Base-by-base conservation (phyloP, 2,113 vertebrate genomes). In the Gymnorhina tibicen region DNA sequence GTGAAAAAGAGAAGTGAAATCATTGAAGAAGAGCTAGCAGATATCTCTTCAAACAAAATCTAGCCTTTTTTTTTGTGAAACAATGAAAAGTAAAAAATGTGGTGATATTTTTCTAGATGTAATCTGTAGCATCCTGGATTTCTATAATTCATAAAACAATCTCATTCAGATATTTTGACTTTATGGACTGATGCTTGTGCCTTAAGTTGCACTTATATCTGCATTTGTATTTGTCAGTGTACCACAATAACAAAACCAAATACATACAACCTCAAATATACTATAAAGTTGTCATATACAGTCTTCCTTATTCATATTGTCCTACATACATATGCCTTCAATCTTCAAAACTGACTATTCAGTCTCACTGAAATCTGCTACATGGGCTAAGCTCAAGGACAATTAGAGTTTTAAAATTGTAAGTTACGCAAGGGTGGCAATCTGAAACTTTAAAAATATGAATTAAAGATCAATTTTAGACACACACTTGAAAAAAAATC, bases 1-100 rank as follows among this genome's bases (percentile, higher is more conserved):
- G 92, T 60, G 92, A 96, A 93, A 96, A 94, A 58, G 55, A 82
- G 47, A 73, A 84, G 39, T 44, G 33, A 92, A 91, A 89, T 87
- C 64, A 86, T 49, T 91, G 68, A 85, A 86, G 69, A 89, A 93
- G 52, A 95, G 52, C 56, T 84, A 87, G 41, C 37, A 87, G 41
- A 78, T 46, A 89, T 73, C 7, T 39, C 63, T 52, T 89, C 30
- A 44, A 74, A 50, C 0, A 14, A 81, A 75, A 32, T 74, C 58
- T 55, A 84, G 68, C n/a, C 41, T 50, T 84, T 95, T 66, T 88
- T 83, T 50, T n/a, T n/a, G n/a, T 53, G 1, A 83, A 95, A 91
- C 44, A 74, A 55, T 94, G 28, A 64, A 59, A 92, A 75, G 13
- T 58, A n/a, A 92, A 92, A 92, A 59, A 70, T 20, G 13, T 59